These are phyloP conservation scores for Callocephalon fimbriatum DNA, from an alignment of 2,113 vertebrate species.

Conservation along the genomic window DNA sequence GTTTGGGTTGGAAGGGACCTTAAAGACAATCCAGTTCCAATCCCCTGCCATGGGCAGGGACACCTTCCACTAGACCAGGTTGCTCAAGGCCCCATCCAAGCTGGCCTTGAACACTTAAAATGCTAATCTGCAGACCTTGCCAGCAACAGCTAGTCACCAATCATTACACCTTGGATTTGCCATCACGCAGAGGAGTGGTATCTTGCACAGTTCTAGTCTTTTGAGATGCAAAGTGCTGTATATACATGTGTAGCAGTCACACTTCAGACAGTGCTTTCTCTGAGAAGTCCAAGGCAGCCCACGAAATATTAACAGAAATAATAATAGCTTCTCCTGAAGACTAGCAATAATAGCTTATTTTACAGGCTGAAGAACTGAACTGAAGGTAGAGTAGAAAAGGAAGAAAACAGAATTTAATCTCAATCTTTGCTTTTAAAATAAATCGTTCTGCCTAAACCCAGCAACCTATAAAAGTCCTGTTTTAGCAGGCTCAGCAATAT, in stretches of 20 bases:
- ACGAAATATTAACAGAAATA: accelerated
- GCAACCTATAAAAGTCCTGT: accelerated
- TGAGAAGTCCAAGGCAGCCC: not conserved
- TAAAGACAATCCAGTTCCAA: not conserved
- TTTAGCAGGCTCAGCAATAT: not conserved
- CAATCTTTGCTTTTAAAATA: accelerated
- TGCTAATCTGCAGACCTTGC: not conserved
- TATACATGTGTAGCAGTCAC: accelerated
- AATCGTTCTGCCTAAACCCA: accelerated
- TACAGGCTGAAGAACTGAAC: not conserved
- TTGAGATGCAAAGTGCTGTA: not conserved
- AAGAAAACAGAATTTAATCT: not conserved
- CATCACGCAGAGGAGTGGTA: accelerated
- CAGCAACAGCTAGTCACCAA: not conserved
- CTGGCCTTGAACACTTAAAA: not conserved
- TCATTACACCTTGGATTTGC: not conserved
- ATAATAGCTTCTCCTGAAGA: not conserved
- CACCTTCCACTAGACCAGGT: not conserved
- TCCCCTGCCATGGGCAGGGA: not conserved
- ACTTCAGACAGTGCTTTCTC: accelerated
- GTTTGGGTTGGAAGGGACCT: not conserved
- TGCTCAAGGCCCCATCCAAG: not conserved
- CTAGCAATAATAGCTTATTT: accelerated
- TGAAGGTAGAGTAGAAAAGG: not conserved
- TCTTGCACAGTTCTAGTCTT: not conserved